Base-by-base conservation (phyloP, 2,888 invertebrate genomes). In the Caenorhabditis sp. region DNA sequence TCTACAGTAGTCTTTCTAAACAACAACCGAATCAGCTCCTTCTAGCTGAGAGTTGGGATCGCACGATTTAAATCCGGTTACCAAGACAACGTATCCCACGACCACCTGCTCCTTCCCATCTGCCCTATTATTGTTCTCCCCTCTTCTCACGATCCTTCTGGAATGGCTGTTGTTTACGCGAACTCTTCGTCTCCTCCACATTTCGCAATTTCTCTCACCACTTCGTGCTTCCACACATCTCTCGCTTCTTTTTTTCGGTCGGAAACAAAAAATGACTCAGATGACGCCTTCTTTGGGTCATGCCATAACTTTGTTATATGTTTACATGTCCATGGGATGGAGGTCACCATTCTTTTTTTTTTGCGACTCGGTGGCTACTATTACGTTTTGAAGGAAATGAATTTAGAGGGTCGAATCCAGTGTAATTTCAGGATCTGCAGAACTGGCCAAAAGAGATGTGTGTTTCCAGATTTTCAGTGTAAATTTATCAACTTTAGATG, bases 221-320 rank as follows among this genome's bases (percentile, higher is more conserved):
- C 26, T 54, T 47, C 19, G 47, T 41, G 56, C 38, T 56, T 35
- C 64, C 68, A 75, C 66, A 66, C 44, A 56, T 26, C 26, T 54
- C 54, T 54, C 24, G 24, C 7, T 51, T n/a, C n/a, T 54, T 8
- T 51, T 54, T 51, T 41, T 74, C 26, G 74, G 66, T 58, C 26
- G 74, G 66, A 68, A 75, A 75, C 75, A 75, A 75, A 75, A 75
- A 75, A 75, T 58, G 75, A 75, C 66, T 75, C 75, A 66, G 66
- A 56, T 26, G 41, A 41, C 49, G 28, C 31, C 49, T 51, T 66
- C 35, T 66, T 38, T 76, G 56, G 63, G 35, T 63, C 56, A 56
- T 41, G 54, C 56, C 22, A 41, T 38, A 75, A 76, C 76, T 76
- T 76, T 59, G 68, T 76, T 61, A 69, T 69, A 59, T 63, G 61